These are phyloP conservation scores for Meriones unguiculatus DNA, from an alignment of 2,113 vertebrate genomes.

Conservation along the genomic window DNA sequence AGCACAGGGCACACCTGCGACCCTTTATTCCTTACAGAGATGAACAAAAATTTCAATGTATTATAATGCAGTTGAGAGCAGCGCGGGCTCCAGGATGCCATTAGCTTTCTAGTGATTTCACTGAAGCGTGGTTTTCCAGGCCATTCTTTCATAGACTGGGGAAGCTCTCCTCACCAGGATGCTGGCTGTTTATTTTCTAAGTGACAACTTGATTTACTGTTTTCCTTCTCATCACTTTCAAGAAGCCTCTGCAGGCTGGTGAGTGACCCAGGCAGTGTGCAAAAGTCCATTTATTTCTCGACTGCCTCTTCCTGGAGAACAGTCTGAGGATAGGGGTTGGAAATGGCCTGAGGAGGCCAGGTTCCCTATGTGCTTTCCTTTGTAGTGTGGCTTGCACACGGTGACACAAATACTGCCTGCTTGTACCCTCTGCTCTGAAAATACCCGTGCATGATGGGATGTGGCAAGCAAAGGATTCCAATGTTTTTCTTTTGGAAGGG, in stretches of 20 bases:
- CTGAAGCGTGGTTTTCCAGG: constrained; percentile 64
- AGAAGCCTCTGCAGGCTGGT: constrained; percentile 66
- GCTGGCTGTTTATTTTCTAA: constrained; percentile 79
- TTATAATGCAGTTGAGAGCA: constrained; percentile 31
- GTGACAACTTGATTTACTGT: constrained; percentile 78
- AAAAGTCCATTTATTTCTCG: constrained; percentile 75
- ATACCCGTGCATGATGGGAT: neutral
- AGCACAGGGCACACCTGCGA: neutral
- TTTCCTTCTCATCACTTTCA: constrained; percentile 76
- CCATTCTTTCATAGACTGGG: constrained; percentile 64
- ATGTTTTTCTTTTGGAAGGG: neutral
- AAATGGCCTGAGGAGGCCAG: constrained; percentile 51
- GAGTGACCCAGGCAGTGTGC: constrained; percentile 66
- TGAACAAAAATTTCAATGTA: constrained; percentile 52
- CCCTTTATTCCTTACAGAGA: constrained; percentile 61
- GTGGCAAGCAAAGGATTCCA: constrained; percentile 47
- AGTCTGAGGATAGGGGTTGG: constrained; percentile 42
- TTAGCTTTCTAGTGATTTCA: constrained; percentile 76
- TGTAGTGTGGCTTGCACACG: neutral
- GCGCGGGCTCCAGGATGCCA: constrained; percentile 47
- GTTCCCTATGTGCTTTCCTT: constrained; percentile 45
- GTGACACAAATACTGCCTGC: neutral
- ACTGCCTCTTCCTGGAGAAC: neutral
- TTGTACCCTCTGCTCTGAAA: neutral
- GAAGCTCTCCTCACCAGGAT: constrained; percentile 66